Conservation (phyloP, 2,113 vertebrate genomes). For the Solenodon paradoxus region DNA sequence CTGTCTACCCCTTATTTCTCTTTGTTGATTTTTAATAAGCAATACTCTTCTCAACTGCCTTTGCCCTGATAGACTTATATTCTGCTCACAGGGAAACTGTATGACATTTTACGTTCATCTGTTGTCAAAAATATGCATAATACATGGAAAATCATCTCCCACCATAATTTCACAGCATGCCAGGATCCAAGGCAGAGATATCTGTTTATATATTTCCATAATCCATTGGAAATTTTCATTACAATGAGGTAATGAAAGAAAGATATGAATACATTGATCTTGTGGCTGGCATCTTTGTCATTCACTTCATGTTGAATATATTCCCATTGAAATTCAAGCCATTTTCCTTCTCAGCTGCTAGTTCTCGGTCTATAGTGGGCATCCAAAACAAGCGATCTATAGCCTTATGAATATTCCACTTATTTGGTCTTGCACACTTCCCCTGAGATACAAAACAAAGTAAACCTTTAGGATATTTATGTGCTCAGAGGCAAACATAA, state of each 20-base stretch:
- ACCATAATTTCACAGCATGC: not conserved
- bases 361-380: not conserved
- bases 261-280: not conserved
- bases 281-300: not conserved
- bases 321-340: slow-evolving; percentile 22
- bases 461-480: slow-evolving; percentile 39
- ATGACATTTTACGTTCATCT: not conserved
- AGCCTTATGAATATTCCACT: slow-evolving; percentile 34
- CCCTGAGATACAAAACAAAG: slow-evolving; percentile 43
- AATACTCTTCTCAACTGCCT: not conserved
- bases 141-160: not conserved
- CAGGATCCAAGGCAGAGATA: slow-evolving; percentile 2
- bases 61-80: not conserved
- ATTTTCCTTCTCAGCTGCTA: not conserved
- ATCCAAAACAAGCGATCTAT: slow-evolving; percentile 25
- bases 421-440: not conserved
- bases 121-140: not conserved
- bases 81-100: not conserved
- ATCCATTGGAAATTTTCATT: slow-evolving; percentile 47
- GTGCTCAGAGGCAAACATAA: slow-evolving; percentile 29
- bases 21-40: slow-evolving; percentile 3
- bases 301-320: not conserved
- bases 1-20: not conserved
- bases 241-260: slow-evolving; percentile 19
- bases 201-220: slow-evolving; percentile 41